Evolutionary conservation across 2,113 vertebrate genomes (phyloP).

Genomic region (Antigone vipio): DNA sequence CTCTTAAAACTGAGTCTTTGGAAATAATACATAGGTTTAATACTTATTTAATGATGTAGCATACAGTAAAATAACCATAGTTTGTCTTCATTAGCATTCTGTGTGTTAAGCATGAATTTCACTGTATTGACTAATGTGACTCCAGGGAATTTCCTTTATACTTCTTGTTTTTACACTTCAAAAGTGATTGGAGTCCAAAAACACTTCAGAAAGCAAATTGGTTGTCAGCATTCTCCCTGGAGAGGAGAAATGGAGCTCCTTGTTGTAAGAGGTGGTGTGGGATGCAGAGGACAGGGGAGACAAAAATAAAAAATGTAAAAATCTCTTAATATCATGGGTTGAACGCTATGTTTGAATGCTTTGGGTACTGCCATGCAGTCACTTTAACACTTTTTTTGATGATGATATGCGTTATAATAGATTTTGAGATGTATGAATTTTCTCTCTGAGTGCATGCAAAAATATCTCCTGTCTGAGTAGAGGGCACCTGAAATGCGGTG

Average conservation of each 20-base stretch:
- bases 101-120: not conserved
- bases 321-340: not conserved
- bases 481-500: not conserved
- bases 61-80: not conserved
- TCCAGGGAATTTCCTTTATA: slow-evolving; percentile 3
- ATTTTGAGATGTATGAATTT: not conserved
- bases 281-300: not conserved
- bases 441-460: not conserved
- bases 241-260: not conserved
- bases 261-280: not conserved
- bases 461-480: not conserved
- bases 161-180: slow-evolving; percentile 22
- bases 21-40: not conserved
- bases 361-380: not conserved
- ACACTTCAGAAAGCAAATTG: not conserved
- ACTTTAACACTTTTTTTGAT: not conserved
- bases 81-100: slow-evolving; percentile 30
- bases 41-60: not conserved
- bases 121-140: not conserved
- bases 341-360: not conserved
- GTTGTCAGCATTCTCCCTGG: not conserved
- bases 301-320: not conserved
- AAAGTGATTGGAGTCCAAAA: not conserved
- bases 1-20: not conserved
- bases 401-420: not conserved